These are phyloP conservation scores for Eurystomus gularis DNA, from an alignment of 2,113 vertebrate genomes.

Conservation along the genomic window DNA sequence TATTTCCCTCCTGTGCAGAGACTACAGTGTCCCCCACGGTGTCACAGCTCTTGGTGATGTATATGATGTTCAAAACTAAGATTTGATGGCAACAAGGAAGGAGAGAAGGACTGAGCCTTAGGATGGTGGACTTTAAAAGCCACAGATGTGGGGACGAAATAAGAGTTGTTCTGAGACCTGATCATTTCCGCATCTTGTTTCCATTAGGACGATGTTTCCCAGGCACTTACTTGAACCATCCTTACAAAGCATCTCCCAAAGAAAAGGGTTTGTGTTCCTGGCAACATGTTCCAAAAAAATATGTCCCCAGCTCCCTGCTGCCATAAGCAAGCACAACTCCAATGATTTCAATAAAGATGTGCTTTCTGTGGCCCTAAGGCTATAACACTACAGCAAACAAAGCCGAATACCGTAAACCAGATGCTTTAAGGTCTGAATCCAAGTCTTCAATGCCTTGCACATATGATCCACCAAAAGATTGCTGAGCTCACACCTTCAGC, in stretches of 20 bases:
- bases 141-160: neutral
- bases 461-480: neutral
- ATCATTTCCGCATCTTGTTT: neutral
- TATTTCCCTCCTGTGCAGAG: neutral
- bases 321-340: conserved; percentile 30
- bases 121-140: neutral
- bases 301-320: conserved; percentile 7
- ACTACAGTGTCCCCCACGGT: neutral
- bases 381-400: conserved; percentile 30
- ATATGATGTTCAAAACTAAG: neutral
- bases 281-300: neutral
- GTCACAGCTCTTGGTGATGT: neutral
- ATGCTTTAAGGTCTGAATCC: conserved; percentile 25
- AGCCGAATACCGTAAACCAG: conserved; percentile 26
- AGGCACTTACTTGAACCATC: neutral
- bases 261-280: conserved; percentile 33
- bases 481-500: neutral
- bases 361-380: conserved; percentile 42
- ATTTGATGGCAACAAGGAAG: neutral
- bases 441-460: neutral
- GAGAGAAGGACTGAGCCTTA: neutral
- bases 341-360: conserved; percentile 42
- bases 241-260: conserved; percentile 13
- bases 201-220: neutral
- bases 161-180: neutral